phyloP scores from a whole-genome alignment of 2,888 invertebrate genomes.

The Aethes cnicana region DNA sequence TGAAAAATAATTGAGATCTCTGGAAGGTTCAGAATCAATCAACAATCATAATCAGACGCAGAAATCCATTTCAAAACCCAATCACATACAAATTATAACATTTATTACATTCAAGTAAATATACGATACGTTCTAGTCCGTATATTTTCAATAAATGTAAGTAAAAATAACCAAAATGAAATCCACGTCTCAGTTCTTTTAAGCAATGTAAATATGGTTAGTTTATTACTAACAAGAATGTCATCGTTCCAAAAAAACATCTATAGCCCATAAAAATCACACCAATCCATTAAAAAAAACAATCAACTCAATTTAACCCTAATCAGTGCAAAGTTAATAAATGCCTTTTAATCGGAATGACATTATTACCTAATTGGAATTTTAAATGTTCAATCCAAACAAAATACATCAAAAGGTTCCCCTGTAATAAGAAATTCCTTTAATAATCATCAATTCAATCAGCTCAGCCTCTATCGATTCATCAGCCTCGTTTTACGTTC shows the following conservation, averaged over 20 bases:
- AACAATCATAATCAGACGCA: constrained; percentile 2
- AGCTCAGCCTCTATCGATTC: constrained; percentile 18
- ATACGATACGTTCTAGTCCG: too few species aligned
- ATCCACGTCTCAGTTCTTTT: too few species aligned
- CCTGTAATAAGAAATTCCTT: constrained; percentile 18
- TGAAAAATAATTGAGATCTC: constrained; percentile 33
- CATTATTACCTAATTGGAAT: constrained; percentile 14
- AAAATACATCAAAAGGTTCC: constrained; percentile 20
- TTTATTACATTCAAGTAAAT: too few species aligned
- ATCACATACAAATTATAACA: constrained; percentile 2
- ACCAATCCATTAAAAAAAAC: constrained; percentile 14
- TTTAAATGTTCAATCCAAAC: constrained; percentile 5
- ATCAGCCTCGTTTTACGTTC: constrained; percentile 22
- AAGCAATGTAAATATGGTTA: too few species aligned
- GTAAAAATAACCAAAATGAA: too few species aligned
- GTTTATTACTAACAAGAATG: too few species aligned
- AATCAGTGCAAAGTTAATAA: constrained; percentile 30
- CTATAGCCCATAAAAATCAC: constrained; percentile 10
- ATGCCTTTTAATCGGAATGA: constrained; percentile 28
- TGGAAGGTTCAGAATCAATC: constrained; percentile 14
- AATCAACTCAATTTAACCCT: constrained; percentile 24
- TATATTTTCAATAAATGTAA: too few species aligned
- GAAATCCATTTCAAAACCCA: constrained; percentile 13
- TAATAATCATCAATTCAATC: constrained; percentile 12
- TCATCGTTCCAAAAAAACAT: constrained; percentile 14